Percentiles rank a stretch among this genome's conserved stretches.
Evolutionary conservation across 2,113 vertebrate genomes (phyloP).

Genomic region (Leucopsar rothschildi): DNA sequence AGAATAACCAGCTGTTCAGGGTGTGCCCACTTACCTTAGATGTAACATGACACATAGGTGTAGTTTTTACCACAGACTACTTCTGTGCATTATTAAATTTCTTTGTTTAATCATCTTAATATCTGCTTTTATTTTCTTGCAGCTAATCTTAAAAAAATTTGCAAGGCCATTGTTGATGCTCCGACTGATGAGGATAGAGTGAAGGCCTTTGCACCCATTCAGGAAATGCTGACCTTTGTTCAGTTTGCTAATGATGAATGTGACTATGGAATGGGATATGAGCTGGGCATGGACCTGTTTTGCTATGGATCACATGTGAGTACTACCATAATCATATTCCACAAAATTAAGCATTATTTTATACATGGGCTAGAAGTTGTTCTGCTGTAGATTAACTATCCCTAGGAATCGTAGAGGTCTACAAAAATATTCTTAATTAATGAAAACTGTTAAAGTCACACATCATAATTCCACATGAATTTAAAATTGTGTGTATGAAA

Average conservation of each 20-base stretch:
- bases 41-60: rapidly evolving
- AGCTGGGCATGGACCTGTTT: slow-evolving; percentile 93
- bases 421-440: background rate
- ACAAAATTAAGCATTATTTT: background rate
- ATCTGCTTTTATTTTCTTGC: background rate
- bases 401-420: background rate
- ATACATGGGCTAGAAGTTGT: background rate
- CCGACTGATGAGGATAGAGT: slow-evolving; percentile 83
- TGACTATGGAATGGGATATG: slow-evolving; percentile 97
- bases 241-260: slow-evolving; percentile 99
- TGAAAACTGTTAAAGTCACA: background rate
- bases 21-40: background rate
- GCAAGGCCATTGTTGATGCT: slow-evolving; percentile 89
- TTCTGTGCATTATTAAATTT: background rate
- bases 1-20: background rate
- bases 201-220: slow-evolving; percentile 91
- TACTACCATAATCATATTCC: background rate
- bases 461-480: background rate
- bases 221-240: slow-evolving; percentile 93
- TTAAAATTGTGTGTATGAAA: background rate
- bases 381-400: background rate
- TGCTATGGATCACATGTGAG: slow-evolving; percentile 94
- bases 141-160: slow-evolving; percentile 90
- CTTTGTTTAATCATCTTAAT: background rate
- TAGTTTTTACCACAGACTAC: background rate